Percentiles rank a stretch among this genome's conserved stretches.
phyloP scores from a whole-genome alignment of 2,113 vertebrate genomes.

The Excalfactoria chinensis region DNA sequence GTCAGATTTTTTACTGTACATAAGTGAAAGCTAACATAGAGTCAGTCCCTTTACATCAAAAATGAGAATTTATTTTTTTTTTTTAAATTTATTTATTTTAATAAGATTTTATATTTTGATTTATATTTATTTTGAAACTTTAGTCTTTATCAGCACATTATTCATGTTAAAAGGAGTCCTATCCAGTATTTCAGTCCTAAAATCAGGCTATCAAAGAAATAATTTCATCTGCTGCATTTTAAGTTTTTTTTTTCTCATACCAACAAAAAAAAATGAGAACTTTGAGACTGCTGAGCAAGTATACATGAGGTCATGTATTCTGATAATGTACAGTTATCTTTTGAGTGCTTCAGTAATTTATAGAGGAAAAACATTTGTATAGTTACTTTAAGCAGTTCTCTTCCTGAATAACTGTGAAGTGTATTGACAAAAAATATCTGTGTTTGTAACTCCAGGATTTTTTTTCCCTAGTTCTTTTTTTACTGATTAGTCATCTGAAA shows the following conservation, averaged over 20 bases:
- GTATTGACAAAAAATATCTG: neutral
- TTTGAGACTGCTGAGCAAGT: neutral
- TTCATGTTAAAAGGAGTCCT: neutral
- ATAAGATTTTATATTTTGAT: too few species aligned
- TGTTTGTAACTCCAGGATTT: neutral
- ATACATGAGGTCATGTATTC: accelerated
- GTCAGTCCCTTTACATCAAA: neutral
- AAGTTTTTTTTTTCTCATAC: too few species aligned
- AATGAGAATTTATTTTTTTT: too few species aligned
- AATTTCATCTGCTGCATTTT: neutral
- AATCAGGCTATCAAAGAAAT: neutral
- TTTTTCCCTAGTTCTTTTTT: neutral
- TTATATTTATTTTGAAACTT: neutral
- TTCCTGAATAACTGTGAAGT: neutral
- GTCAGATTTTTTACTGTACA: neutral
- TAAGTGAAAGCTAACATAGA: neutral
- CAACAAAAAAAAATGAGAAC: neutral
- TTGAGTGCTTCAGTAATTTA: neutral
- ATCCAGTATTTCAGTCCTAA: neutral
- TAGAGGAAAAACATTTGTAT: neutral
- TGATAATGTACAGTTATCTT: neutral
- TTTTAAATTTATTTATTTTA: too few species aligned
- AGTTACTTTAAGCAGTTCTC: neutral
- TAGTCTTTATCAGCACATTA: neutral
- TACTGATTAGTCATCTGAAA: neutral